These are phyloP conservation scores for Philypnodon macrostomus DNA, from an alignment of 2,797 vertebrate species.

Conservation along the genomic window DNA sequence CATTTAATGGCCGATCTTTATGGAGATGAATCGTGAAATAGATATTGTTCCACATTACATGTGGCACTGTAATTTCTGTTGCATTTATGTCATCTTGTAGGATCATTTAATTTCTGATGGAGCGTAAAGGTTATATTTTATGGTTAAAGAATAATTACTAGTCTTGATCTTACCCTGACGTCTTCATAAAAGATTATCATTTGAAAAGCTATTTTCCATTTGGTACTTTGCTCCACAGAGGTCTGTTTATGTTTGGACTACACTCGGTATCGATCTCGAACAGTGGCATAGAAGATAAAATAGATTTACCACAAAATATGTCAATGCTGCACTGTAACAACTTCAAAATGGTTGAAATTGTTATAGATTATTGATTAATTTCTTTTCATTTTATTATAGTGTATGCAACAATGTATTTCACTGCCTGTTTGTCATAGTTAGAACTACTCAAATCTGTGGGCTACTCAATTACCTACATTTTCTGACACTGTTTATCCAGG, in stretches of 20 bases:
- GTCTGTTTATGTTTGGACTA: not conserved
- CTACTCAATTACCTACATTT: too few species aligned
- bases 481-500: too few species aligned
- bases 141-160: slow-evolving; percentile 1
- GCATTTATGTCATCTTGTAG: slow-evolving; percentile 16
- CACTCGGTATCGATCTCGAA: not conserved
- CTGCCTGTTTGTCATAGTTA: too few species aligned
- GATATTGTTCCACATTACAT: slow-evolving; percentile 15
- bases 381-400: too few species aligned
- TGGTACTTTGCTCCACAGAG: too few species aligned
- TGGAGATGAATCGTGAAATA: slow-evolving; percentile 33
- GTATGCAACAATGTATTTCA: too few species aligned
- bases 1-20: slow-evolving; percentile 35
- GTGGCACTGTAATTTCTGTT: slow-evolving; percentile 9
- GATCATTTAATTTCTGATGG: not conserved
- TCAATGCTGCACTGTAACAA: too few species aligned
- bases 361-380: too few species aligned
- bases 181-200: not conserved
- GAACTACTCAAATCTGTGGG: too few species aligned
- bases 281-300: too few species aligned
- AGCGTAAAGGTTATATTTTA: slow-evolving; percentile 2
- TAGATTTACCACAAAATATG: too few species aligned
- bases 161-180: not conserved
- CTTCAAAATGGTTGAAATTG: too few species aligned
- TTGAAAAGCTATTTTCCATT: not conserved